phyloP scores from a whole-genome alignment of 2,797 vertebrate genomes.

The Streptopelia turtur region DNA sequence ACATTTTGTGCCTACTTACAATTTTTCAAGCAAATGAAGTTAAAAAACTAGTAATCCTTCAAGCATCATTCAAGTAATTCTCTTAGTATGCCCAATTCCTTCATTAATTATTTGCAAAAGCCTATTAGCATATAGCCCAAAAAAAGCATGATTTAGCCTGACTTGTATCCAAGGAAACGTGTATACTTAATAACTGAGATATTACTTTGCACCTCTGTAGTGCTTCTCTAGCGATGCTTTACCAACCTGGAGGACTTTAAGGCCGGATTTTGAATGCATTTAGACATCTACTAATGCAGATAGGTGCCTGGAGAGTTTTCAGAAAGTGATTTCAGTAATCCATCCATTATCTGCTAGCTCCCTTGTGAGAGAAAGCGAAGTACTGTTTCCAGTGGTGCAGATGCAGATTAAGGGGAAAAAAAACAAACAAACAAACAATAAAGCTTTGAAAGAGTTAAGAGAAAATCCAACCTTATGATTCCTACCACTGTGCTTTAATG shows the following conservation, averaged over 20 bases:
- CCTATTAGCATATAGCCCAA: constrained; percentile 12
- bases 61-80: not conserved
- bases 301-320: constrained; percentile 20
- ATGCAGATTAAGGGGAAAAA: not conserved
- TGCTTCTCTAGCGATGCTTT: not conserved
- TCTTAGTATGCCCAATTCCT: constrained; percentile 8
- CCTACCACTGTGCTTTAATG: not conserved
- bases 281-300: not conserved
- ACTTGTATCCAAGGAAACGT: constrained; percentile 18
- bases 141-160: not conserved
- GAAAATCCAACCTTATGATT: not conserved
- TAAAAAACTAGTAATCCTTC: constrained; percentile 18
- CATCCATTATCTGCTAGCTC: not conserved
- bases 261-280: not conserved
- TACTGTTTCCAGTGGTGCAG: not conserved
- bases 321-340: constrained; percentile 26
- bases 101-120: constrained; percentile 53
- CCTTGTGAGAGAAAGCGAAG: not conserved
- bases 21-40: constrained; percentile 16
- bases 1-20: not conserved
- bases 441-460: constrained; percentile 36
- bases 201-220: not conserved
- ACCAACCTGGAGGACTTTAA: not conserved
- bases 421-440: not conserved
- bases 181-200: not conserved